Conservation (phyloP, 2,888 invertebrate genomes). For the Oligia strigilis region DNA sequence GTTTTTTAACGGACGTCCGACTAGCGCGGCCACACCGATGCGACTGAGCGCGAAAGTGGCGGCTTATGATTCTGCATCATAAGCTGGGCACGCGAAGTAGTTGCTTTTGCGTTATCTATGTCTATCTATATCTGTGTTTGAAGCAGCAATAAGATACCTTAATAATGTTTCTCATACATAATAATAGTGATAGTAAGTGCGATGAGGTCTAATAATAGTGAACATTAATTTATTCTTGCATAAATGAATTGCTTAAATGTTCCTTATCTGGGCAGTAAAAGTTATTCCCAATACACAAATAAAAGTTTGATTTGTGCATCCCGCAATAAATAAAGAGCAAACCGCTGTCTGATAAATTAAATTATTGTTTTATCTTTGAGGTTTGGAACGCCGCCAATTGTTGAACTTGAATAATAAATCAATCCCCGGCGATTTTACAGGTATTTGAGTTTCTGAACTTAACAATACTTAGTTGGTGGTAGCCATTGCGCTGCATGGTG, state of each 20-base stretch:
- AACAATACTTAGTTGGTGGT: neutral
- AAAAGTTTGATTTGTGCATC: constrained; percentile 38
- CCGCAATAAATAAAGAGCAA: constrained; percentile 31
- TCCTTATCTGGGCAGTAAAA: constrained; percentile 2
- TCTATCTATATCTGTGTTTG: too few species aligned
- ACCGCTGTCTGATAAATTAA: constrained; percentile 36
- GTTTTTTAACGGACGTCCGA: too few species aligned
- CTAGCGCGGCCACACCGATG: too few species aligned
- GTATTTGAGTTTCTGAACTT: constrained; percentile 14
- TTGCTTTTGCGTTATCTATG: too few species aligned
- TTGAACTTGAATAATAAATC: constrained; percentile 39
- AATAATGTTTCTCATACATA: neutral
- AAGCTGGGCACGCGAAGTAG: too few species aligned
- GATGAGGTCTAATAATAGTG: neutral
- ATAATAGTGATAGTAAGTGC: neutral
- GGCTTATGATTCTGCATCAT: too few species aligned
- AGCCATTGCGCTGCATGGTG: neutral
- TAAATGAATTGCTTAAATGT: neutral
- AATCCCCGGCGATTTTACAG: constrained; percentile 16
- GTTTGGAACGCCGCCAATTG: constrained; percentile 40
- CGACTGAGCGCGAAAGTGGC: too few species aligned
- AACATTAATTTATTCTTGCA: neutral
- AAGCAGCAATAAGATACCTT: neutral
- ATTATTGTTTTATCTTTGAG: constrained; percentile 42
- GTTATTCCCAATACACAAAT: constrained; percentile 14